Evolutionary conservation across 1,140 invertebrate species (phyloP), one percentile per base, ranked within the genome.

Genomic region (Mycetomoellerius zeteki): DNA sequence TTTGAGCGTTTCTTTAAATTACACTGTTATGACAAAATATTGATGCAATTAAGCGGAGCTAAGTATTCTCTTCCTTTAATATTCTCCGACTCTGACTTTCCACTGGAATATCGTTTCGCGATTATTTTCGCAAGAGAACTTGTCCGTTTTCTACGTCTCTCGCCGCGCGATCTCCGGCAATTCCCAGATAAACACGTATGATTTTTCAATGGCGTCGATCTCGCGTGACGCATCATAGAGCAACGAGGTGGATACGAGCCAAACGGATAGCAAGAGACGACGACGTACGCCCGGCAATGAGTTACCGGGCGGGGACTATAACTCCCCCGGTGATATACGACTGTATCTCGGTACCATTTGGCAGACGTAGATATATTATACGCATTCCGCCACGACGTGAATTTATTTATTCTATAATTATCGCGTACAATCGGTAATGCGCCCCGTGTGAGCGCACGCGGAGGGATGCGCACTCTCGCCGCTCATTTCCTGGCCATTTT

Each of bases 341-440:
- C 94, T 94, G 94, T 94, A 95, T 95, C 95, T 95, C 94, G 92
- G 94, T 95, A 95, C 94, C 94, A 95, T 95, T 95, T 95, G 94
- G 94, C 95, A 95, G 94, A 95, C 95, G 94, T 94, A 94, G 94
- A 95, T 95, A 95, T 95, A 95, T 95, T 95, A 94, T 93, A 92
- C 93, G 93, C 95, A 95, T 95, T 94, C 94, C 94, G 91, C 90
- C 90, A 71, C 90, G 94, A 95, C 94, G 93, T 95, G 87, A 95
- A 95, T 95, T 95, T 95, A 95, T 95, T 95, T 95, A 95, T 95
- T 95, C 94, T 95, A 95, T 95, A 95, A 95, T 95, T 95, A 95
- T 95, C 93, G 93, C 93, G 92, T 93, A 94, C 94, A 94, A 95
- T 95, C 93, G 94, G 93, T 94, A 94, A 95, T 94, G 92, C 90